Percentiles rank a stretch among this genome's conserved stretches.
phyloP scores from a whole-genome alignment of 2,888 invertebrate genomes.

The Leptarthrus brevirostris region DNA sequence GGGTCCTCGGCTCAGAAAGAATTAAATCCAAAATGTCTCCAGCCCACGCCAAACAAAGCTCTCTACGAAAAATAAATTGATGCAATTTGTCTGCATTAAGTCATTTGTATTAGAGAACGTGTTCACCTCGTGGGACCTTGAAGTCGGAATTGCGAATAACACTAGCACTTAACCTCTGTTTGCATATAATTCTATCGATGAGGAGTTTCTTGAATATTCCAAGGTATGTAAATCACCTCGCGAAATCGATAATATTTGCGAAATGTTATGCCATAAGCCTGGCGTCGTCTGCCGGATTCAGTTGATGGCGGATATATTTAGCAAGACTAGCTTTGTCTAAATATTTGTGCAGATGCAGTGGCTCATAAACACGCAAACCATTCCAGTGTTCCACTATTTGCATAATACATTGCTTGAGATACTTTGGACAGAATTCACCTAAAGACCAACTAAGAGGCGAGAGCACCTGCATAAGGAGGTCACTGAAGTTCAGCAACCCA shows the following conservation, averaged over 20 bases:
- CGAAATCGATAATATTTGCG: background rate
- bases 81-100: slow-evolving; percentile 12
- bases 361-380: slow-evolving; percentile 24
- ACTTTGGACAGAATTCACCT: background rate
- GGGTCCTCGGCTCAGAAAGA: background rate
- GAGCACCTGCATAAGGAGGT: slow-evolving; percentile 15
- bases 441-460: background rate
- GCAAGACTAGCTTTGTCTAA: background rate
- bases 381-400: slow-evolving; percentile 24
- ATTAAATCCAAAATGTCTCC: background rate
- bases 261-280: background rate
- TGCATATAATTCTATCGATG: background rate
- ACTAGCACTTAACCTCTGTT: background rate
- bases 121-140: background rate
- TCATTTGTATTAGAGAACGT: background rate
- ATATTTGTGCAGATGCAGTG: slow-evolving; percentile 8
- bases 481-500: slow-evolving; percentile 6
- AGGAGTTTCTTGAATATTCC: background rate
- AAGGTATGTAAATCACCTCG: slow-evolving; percentile 13
- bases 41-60: background rate
- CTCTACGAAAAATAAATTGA: background rate
- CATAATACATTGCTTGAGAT: too few species aligned
- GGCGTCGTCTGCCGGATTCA: background rate
- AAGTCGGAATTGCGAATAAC: background rate
- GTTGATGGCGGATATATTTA: background rate